These are phyloP conservation scores for Enteromius anoplus DNA, from an alignment of 2,797 vertebrate genomes.

Conservation along the genomic window DNA sequence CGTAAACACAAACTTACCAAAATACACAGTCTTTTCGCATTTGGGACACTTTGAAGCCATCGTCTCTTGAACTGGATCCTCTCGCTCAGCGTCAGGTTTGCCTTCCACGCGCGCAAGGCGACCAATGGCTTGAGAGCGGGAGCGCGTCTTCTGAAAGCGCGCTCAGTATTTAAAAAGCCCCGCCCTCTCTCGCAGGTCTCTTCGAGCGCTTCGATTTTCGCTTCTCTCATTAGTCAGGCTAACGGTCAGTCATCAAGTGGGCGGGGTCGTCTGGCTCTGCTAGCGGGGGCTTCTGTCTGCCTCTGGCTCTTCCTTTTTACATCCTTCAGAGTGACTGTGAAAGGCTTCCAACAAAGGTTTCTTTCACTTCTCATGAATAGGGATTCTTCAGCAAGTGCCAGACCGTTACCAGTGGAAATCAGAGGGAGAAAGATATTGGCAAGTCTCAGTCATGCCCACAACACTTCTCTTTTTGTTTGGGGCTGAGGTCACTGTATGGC, in stretches of 20 bases:
- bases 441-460: conserved; percentile 34
- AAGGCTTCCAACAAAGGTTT: conserved; percentile 72
- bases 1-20: conserved; percentile 81
- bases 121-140: conserved; percentile 50
- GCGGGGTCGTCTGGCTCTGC: conserved; percentile 59
- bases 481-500: conserved; percentile 11
- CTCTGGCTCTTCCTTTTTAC: conserved; percentile 62
- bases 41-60: conserved; percentile 97
- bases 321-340: conserved; percentile 64
- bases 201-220: neutral
- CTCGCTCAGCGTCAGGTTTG: conserved; percentile 55
- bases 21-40: conserved; percentile 96
- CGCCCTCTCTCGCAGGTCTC: conserved; percentile 59
- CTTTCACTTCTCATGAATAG: conserved; percentile 77
- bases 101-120: conserved; percentile 43
- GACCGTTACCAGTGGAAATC: conserved; percentile 62
- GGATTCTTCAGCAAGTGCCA: conserved; percentile 72
- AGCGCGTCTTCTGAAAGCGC: conserved; percentile 65
- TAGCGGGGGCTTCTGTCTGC: conserved; percentile 51
- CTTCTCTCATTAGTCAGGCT: conserved; percentile 44
- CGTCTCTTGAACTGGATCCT: conserved; percentile 5
- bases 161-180: conserved; percentile 70
- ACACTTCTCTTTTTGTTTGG: conserved; percentile 48
- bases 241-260: conserved; percentile 50
- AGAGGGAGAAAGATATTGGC: conserved; percentile 44